Evolutionary conservation across 2,113 vertebrate genomes (phyloP), one percentile per base, ranked within the genome.

Genomic region (Lasiurus borealis): DNA sequence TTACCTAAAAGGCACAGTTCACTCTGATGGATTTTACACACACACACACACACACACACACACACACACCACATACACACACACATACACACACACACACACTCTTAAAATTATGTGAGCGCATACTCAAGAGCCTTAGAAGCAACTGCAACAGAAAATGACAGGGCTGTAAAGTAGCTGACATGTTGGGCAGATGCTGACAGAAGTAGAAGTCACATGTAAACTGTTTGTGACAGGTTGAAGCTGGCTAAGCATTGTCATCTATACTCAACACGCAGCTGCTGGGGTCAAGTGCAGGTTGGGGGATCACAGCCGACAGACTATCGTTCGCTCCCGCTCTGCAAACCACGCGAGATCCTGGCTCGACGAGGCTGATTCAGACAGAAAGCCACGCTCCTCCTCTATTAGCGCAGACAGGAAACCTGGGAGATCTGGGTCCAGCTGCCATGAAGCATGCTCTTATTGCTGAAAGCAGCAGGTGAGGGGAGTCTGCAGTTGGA

Each of bases 371-470:
- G 76, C 59, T 95, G 87, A 97, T 90, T 91, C 87, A 95, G 87
- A 97, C 50, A 95, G 96, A 77, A 96, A 98, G 97, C 75, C 96
- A 84, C 44, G 72, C 66, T 91, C 81, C 96, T 9, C 75, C 95
- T 88, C 89, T 19, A 54, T 89, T 91, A 95, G 14, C 75, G 18
- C 4, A 94, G 73, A 93, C 93, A 97, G 96, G 40, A 91, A 78
- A 95, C 94, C 95, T 93, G 71, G 2, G 69, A 95, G 82, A 97
- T 94, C 76, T 85, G 94, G 91, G 93, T 96, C 98, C 97, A 98
- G 96, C 98, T 97, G 87, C 94, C 97, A 83, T 93, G 97, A 97
- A 97, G 96, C 40, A 95, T 54, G 71, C 88, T 95, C 96, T 96
- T 97, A 95, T 96, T 97, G 93, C 86, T 97, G 96, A 96, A 97